Evolutionary conservation across 1,140 invertebrate species (phyloP).

Genomic region (Procambarus virginalis): DNA sequence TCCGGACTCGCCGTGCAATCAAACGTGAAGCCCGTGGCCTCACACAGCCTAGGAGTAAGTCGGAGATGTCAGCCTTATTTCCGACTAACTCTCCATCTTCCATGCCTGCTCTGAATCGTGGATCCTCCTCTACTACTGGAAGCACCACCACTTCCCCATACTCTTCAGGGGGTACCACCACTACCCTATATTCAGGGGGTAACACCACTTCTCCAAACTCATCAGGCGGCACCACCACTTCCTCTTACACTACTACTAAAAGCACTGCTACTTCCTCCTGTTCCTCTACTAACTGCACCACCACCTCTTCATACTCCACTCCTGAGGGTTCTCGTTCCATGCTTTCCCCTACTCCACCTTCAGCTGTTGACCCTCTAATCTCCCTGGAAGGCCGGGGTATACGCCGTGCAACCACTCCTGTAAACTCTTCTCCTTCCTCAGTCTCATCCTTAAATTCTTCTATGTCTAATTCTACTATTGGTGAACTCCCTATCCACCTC

Average conservation of each 20-base stretch:
- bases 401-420: slow-evolving; percentile 29
- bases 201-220: not conserved
- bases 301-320: slow-evolving; percentile 24
- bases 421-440: slow-evolving; percentile 52
- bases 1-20: slow-evolving; percentile 66
- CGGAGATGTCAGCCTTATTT: slow-evolving; percentile 33
- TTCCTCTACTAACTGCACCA: not conserved
- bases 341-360: slow-evolving; percentile 17
- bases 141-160: not conserved
- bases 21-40: slow-evolving; percentile 69
- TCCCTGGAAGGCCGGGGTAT: slow-evolving; percentile 9
- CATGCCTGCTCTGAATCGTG: slow-evolving; percentile 41
- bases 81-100: slow-evolving; percentile 44
- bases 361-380: slow-evolving; percentile 26
- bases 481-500: slow-evolving; percentile 33
- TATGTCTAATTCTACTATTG: slow-evolving; percentile 11
- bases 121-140: slow-evolving; percentile 18
- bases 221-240: slow-evolving; percentile 15
- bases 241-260: not conserved
- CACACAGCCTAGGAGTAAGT: slow-evolving; percentile 69
- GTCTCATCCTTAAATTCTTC: slow-evolving; percentile 39
- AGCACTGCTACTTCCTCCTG: not conserved
- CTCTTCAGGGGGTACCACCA: not conserved
- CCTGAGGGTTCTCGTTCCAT: slow-evolving; percentile 7
- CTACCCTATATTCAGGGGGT: too few species aligned